Evolutionary conservation across 1,140 invertebrate species (phyloP), one percentile per base, ranked within the genome.

Genomic region (Pachypeltis micranthus): DNA sequence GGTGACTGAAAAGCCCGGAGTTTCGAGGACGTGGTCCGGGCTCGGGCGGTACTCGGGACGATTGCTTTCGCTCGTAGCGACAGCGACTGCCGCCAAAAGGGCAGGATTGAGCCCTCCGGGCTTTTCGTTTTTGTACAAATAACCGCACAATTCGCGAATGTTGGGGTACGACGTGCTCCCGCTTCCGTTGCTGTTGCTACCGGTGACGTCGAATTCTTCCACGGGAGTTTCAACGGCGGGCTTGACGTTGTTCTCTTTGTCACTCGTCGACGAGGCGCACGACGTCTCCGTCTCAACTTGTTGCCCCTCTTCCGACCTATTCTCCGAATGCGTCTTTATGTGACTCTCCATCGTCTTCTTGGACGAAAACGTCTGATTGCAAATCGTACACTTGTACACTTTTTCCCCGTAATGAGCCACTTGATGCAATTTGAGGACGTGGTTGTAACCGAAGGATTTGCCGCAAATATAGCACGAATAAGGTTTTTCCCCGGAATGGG

Each of bases 381-480:
- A 94, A 7, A 93, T 84, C 0, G 89, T 92, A 72, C 90, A 93
- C 70, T 91, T 91, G 76, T 93, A 93, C 29, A 91, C 90, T 70
- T 92, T 91, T 70, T 92, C 87, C 0, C 90, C 90, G 67, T 89
- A 91, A 74, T 94, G 91, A 61, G 90, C 86, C n/a, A 91, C 89
- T 65, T 90, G 86, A 70, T 93, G 90, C 26, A 91, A 75, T 73
- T 92, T 93, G 24, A 93, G 76, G 0, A 92, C 89, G 69, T 92
- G 89, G 70, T 92, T 92, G 72, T 92, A 92, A 1, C 87, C 88
- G 70, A 91, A 91, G 0, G 86, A 86, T 69, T 93, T 90, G 56
- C 90, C 89, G 62, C 85, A 87, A 57, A 86, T 83, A 62, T 86
- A 82, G 70, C 85, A 88, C 1, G 79, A 80, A 67, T 86, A 87